phyloP scores from a whole-genome alignment of 1,140 invertebrate genomes.

The Bombyx mandarina region DNA sequence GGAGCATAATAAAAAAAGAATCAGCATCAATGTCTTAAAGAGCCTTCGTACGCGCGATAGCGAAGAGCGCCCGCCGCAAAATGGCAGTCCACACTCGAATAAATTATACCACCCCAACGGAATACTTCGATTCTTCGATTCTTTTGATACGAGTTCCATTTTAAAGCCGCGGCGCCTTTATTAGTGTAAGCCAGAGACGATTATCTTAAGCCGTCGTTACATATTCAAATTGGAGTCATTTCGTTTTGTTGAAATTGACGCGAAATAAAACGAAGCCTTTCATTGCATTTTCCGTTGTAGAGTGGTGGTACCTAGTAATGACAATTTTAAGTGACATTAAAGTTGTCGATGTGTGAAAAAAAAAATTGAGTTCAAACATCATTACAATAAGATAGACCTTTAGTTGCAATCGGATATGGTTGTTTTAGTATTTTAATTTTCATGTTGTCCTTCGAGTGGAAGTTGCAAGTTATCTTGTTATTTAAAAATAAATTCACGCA shows the following conservation, averaged over 20 bases:
- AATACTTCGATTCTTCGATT: conserved; percentile 65
- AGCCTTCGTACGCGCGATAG: conserved; percentile 53
- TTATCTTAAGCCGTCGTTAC: conserved; percentile 69
- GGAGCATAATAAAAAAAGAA: conserved; percentile 68
- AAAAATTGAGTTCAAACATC: not conserved
- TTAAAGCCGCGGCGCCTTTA: conserved; percentile 61
- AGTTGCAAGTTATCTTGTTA: no score
- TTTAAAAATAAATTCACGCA: no score
- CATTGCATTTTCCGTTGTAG: conserved; percentile 33
- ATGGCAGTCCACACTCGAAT: conserved; percentile 69
- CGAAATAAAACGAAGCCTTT: conserved; percentile 66
- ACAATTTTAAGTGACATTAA: not conserved
- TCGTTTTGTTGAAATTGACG: conserved; percentile 66
- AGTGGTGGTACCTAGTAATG: conserved; percentile 30
- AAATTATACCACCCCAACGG: conserved; percentile 63
- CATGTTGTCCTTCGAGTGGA: no score
- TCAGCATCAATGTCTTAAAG: conserved; percentile 69
- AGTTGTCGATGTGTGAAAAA: not conserved
- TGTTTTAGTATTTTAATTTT: no score
- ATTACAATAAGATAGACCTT: not conserved
- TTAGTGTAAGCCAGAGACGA: conserved; percentile 69
- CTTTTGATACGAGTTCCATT: conserved; percentile 60
- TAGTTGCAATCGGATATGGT: not conserved
- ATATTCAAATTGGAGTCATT: conserved; percentile 70
- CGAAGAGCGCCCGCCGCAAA: conserved; percentile 58